These are phyloP conservation scores for Oreocharis arfaki DNA, from an alignment of 2,113 vertebrate genomes.

Conservation along the genomic window DNA sequence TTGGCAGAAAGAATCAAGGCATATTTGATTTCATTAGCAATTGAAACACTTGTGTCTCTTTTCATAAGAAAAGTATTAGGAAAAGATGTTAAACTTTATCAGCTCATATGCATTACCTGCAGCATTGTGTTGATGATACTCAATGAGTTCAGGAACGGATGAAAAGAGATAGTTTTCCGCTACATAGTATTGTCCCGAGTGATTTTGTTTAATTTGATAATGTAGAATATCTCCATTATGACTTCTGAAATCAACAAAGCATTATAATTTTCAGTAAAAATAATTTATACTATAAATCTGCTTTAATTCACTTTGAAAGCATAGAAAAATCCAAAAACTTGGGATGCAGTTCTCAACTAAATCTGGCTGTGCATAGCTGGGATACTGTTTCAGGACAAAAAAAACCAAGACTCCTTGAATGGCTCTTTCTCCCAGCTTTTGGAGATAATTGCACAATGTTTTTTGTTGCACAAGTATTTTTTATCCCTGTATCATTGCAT, in stretches of 20 bases:
- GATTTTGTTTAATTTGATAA: slow-evolving; percentile 83
- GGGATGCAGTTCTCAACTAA: background rate
- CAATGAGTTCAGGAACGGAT: slow-evolving; percentile 79
- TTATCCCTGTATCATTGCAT: background rate
- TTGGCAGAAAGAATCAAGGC: background rate
- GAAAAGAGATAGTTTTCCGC: slow-evolving; percentile 80
- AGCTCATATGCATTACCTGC: slow-evolving; percentile 70
- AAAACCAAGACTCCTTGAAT: background rate
- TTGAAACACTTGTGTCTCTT: background rate
- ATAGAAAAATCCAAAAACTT: background rate
- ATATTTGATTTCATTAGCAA: background rate
- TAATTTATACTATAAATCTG: background rate
- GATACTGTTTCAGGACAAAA: background rate
- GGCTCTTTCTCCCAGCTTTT: background rate
- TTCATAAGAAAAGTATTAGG: background rate
- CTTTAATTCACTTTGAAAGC: background rate
- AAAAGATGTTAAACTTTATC: background rate
- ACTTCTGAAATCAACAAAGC: slow-evolving; percentile 42
- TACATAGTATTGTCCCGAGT: slow-evolving; percentile 75
- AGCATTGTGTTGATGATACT: slow-evolving; percentile 86
- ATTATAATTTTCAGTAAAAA: background rate
- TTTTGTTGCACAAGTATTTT: background rate
- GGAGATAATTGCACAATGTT: background rate
- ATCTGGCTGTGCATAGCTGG: background rate
- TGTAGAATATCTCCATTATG: slow-evolving; percentile 72